These are phyloP conservation scores for Notodonta dromedarius DNA, from an alignment of 2,888 invertebrate genomes.

Conservation along the genomic window DNA sequence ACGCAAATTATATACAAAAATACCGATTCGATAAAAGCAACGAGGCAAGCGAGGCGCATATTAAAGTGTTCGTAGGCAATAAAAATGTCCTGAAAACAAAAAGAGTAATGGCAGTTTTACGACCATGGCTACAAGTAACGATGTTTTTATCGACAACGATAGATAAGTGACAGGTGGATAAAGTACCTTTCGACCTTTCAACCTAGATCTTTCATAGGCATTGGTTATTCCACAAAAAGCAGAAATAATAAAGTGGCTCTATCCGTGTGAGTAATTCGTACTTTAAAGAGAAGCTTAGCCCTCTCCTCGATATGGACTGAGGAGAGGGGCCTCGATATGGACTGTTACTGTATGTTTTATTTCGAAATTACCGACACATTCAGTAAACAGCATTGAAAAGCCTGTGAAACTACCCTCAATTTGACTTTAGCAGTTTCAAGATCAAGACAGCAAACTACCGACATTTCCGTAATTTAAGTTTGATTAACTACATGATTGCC, in stretches of 20 bases:
- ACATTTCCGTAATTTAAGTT: too few relatives aligned
- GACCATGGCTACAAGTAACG: slow-evolving; percentile 23
- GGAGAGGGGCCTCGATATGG: too few relatives aligned
- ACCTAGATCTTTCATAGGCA: background rate
- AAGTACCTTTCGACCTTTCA: background rate
- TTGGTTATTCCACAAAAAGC: background rate
- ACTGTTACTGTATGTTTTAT: too few relatives aligned
- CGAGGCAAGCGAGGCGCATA: slow-evolving; percentile 4
- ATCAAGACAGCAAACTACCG: too few relatives aligned
- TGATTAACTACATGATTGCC: too few relatives aligned
- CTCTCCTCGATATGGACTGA: too few relatives aligned
- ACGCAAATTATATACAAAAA: background rate
- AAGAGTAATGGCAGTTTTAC: slow-evolving; percentile 25
- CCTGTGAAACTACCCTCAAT: too few relatives aligned
- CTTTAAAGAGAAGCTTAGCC: too few relatives aligned
- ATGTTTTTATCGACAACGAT: slow-evolving; percentile 28
- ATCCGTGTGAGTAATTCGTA: too few relatives aligned
- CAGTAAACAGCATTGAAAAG: too few relatives aligned
- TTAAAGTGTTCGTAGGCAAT: slow-evolving; percentile 10
- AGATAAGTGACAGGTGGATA: slow-evolving; percentile 34
- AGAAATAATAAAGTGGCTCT: background rate
- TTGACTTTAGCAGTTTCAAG: too few relatives aligned
- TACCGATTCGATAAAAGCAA: background rate
- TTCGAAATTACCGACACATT: too few relatives aligned
- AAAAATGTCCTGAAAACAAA: slow-evolving; percentile 22